Base-by-base conservation (phyloP, 2,797 vertebrate species). In the Arrhamphus sclerolepis region DNA sequence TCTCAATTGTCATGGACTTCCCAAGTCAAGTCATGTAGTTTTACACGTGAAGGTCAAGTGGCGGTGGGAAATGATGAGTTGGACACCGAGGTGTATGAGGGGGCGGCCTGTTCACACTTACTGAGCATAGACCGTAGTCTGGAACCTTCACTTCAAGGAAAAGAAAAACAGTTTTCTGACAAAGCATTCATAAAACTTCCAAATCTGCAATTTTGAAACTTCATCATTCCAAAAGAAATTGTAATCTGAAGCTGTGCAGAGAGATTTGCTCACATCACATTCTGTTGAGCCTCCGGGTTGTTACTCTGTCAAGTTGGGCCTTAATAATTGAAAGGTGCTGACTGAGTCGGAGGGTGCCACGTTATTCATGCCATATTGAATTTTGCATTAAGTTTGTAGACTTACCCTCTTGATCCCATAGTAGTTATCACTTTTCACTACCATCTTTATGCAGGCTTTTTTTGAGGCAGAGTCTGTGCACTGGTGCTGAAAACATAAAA, bases 291-390 rank as follows among this genome's bases (percentile, higher is more conserved):
- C 53, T 5, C n/a, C n/a, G 22, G 17, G 70, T 34, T 71, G 46
- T 63, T 72, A 41, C 48, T 53, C 62, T 74, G 56, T 72, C 79
- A 73, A 73, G 62, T 48, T 43, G 5, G 39, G 52, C 47, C 47
- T 85, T 16, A 85, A 83, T 85, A 76, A 88, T 85, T 85, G 60
- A 84, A 78, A 58, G 67, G 34, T 61, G 62, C 70, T 67, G 82
- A 71, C 71, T 61, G 72, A 78, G 48, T 60, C 42, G 17, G 59
- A 75, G 68, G 75, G 31, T 72, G 70, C 54, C 67, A 54, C 56
- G 66, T 75, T 83, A 75, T 87, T 68, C 60, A 34, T 81, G 63
- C 78, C 44, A 46, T 47, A 24, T 41, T 87, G 47, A 87, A 91
- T 90, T 66, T 86, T 86, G 54, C 72, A 65, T 65, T 42, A 77